Evolutionary conservation across 2,113 vertebrate species (phyloP), one percentile per base, ranked within the genome.

Genomic region (Seriola rivoliana): DNA sequence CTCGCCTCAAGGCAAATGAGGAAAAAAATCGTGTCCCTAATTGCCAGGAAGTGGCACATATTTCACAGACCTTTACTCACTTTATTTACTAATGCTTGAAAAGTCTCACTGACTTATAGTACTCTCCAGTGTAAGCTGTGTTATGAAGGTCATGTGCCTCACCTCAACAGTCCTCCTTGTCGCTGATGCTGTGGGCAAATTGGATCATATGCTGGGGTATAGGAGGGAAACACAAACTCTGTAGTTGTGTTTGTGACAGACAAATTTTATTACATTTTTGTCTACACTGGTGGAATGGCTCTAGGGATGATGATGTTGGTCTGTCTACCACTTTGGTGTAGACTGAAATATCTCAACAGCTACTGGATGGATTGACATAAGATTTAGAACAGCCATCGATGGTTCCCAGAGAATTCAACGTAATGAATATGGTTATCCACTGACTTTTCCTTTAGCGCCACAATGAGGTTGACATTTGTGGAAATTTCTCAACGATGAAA

Each of bases 1-100:
- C 48, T 69, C 1, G 40, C 78, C 81, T 72, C 57, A 21, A 73
- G 62, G 85, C 62, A 86, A 79, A 79, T 81, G 40, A 60, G 68
- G 36, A 78, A 74, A 59, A 50, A 50, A 70, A 79, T 59, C 0
- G 17, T 68, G 34, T 78, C 81, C 0, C 21, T 75, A 59, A 58
- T 82, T 64, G n/a, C 36, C 46, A 25, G 19, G 21, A 34, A 71
- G 46, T 71, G 59, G 57, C 13, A 4, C 3, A 17, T 73, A 60
- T 73, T 65, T 78, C 32, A 48, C 55, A 59, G 29, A 25, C 21
- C 25, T 75, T 83, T 70, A 66, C 34, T 65, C 48, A 1, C 21
- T 48, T 62, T 55, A 11, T 48, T 66, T 55, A 14, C 68, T 55
- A 48, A 55, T 54, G 66, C 29, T 29, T 29, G 29, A 29, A 29